Base-by-base conservation (phyloP, 37 sponge, comb jelly and placozoan species). In the Aplysina aerophoba region DNA sequence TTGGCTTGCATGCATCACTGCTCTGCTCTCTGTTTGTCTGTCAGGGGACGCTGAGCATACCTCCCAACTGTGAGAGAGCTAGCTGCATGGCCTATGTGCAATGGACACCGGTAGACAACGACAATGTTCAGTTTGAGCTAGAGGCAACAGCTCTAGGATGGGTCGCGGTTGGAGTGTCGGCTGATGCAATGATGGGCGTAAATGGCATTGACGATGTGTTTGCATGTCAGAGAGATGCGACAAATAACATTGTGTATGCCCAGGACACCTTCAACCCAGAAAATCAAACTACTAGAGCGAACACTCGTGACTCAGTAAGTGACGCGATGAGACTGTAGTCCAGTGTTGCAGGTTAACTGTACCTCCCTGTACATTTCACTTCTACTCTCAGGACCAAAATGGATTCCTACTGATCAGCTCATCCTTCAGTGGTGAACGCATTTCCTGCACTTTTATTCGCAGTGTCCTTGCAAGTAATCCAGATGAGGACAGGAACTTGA, bases 101-200 rank as follows among this genome's bases (percentile, higher is more conserved):
- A 16, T 75, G 78, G 78, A 44, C 50, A 44, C 13, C 3, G 15
- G 53, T 50, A 13, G 21, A 20, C 25, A 15, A 17, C 12, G 28
- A 41, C 11, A 21, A 0, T 24, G 39, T 75, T 36, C 22, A 36
- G 54, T 75, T 75, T 41, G 53, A 40, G 20, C 4, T 75, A 17
- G 78, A 75, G 78, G n/a, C 53, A 24, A 8, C 50, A 40, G 78
- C 53, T 19, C 12, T 21, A 40, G 79, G 82, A 22, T 92, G 92
- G 92, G 78, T 92, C 38, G 92, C 92, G 53, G 71, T 92, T 13
- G 92, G 92, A 20, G 81, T 92, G 73, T 85, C 88, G 15, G 67
- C 69, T 53, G 67, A 84, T 24, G 44, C 69, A 36, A 0, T 31
- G 31, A 84, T 84, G 85, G 85, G 68, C 0, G 24, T 1, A 36